phyloP scores from a whole-genome alignment of 2,888 invertebrate species.

The Cetonia aurata region DNA sequence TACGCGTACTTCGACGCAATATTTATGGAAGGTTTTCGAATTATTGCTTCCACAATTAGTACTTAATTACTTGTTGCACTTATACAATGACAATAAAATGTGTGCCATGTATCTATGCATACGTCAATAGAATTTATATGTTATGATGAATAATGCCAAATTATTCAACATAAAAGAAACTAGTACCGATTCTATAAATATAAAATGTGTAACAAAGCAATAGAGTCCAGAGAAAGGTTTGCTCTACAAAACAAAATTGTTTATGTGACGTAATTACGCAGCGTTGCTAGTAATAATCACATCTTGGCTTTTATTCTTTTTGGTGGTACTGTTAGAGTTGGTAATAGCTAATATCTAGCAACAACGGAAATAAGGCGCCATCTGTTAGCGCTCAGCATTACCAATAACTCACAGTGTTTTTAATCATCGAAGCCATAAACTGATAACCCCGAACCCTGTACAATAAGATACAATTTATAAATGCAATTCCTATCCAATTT shows the following conservation, averaged over 20 bases:
- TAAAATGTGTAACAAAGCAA: no score
- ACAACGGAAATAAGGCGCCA: conserved; percentile 30
- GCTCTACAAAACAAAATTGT: no score
- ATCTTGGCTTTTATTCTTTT: background rate
- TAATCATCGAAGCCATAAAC: conserved; percentile 19
- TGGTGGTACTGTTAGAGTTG: background rate
- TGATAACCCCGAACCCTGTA: conserved; percentile 30
- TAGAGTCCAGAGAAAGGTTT: no score
- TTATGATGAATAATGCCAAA: no score
- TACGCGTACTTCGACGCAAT: conserved; percentile 16
- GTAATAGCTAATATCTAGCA: background rate
- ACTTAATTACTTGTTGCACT: background rate
- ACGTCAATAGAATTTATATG: no score
- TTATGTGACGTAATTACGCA: no score
- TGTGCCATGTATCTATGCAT: no score
- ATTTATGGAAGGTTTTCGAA: conserved; percentile 6
- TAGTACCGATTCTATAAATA: no score
- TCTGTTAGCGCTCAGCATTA: conserved; percentile 21
- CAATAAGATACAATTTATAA: conserved; percentile 27
- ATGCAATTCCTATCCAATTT: conserved; percentile 36
- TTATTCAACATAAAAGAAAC: no score
- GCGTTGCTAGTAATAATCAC: no score
- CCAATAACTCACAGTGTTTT: conserved; percentile 23
- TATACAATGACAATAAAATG: background rate
- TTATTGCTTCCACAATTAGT: background rate